Evolutionary conservation across 2,113 vertebrate genomes (phyloP), one percentile per base, ranked within the genome.

Genomic region (Limnothrissa miodon): DNA sequence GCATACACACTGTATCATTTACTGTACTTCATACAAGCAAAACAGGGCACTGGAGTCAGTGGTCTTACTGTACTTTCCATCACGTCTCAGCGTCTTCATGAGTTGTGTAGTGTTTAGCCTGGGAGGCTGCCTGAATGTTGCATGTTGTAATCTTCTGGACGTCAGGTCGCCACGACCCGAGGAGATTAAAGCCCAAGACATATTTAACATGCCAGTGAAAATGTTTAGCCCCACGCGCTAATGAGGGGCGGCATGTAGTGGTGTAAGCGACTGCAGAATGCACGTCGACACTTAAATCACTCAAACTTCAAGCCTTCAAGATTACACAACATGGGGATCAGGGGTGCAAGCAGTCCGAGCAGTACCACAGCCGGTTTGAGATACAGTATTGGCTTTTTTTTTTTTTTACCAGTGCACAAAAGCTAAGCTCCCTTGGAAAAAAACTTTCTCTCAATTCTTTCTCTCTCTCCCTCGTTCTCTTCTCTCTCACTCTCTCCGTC

Each of bases 201-300:
- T 33, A 74, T 33, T 74, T 74, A 74, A 74, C 66, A 74, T 74
- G 66, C 66, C 66, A 36, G 29, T 74, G 66, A 33, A 74, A 74
- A 74, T 33, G 66, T 74, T 74, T 19, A 74, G 11, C 25, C 66
- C 25, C 66, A 74, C 9, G 7, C n/a, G n/a, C 9, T 62, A 62
- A 62, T 13, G 59, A 9, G 9, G 4, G 4, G 19, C 21, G 51
- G 59, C 59, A 29, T 62, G 59, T 62, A 29, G 59, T 21, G 51
- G 51, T 21, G 21, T 56, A 3, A 56, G 19, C 19, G 21, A 56
- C 19, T 56, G 51, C 6, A 23, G 51, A 56, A 56, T 56, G 51
- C 51, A 56, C 13, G 66, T 74, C 25, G 36, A 15, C 5, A 11
- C 25, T 74, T 74, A 74, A 17, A 33, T 74, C 46, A 33, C 2